Conservation (phyloP, 2,888 invertebrate genomes). For the Lamellibrachia satsuma region DNA sequence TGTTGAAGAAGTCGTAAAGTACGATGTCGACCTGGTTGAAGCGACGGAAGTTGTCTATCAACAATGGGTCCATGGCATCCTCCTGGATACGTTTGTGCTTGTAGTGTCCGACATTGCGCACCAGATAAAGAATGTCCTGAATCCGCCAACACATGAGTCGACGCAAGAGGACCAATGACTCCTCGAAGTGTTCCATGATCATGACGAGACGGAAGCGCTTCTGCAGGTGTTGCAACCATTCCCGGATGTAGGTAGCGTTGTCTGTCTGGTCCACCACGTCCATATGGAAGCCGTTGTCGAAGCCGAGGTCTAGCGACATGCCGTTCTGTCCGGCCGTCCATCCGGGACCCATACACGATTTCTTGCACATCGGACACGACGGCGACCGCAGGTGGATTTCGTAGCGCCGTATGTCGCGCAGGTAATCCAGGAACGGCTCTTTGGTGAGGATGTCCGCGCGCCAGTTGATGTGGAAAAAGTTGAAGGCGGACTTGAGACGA, state of each 20-base stretch:
- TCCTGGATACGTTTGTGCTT: background rate
- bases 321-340: slow-evolving; percentile 20
- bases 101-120: slow-evolving; percentile 42
- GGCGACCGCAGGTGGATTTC: slow-evolving; percentile 3
- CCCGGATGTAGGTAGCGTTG: slow-evolving; percentile 8
- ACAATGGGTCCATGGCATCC: slow-evolving; percentile 35
- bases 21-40: slow-evolving; percentile 56
- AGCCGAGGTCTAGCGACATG: slow-evolving; percentile 58
- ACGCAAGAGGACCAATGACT: slow-evolving; percentile 60
- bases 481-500: slow-evolving; percentile 56
- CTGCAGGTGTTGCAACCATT: slow-evolving; percentile 43
- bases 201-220: slow-evolving; percentile 56
- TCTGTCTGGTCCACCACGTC: background rate
- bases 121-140: slow-evolving; percentile 58
- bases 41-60: slow-evolving; percentile 47
- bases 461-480: slow-evolving; percentile 55
- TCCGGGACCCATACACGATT: slow-evolving; percentile 4
- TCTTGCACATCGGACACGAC: background rate
- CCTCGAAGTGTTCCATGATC: slow-evolving; percentile 61
- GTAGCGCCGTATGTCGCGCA: background rate
- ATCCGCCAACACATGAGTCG: slow-evolving; percentile 61
- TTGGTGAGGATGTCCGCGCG: background rate
- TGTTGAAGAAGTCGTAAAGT: slow-evolving; percentile 59
- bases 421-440: background rate
- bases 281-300: slow-evolving; percentile 54